Conservation (phyloP, 2,113 vertebrate species). For the Vimba vimba region DNA sequence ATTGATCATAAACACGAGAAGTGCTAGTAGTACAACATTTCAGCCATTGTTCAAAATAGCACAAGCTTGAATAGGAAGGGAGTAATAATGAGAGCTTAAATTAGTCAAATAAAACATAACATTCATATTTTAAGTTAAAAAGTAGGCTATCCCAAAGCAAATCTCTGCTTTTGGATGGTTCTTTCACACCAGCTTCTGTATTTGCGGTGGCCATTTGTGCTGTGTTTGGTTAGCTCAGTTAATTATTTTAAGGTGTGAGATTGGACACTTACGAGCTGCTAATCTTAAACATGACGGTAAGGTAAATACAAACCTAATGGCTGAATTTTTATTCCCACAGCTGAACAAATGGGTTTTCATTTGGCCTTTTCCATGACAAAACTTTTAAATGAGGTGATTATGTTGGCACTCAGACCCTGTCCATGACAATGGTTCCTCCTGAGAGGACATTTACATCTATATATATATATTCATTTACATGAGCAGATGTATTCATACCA, state of each 20-base stretch:
- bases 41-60: too few species aligned
- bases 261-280: background rate
- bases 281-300: conserved; percentile 7
- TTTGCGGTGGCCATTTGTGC: background rate
- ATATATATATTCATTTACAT: conserved; percentile 22
- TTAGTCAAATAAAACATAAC: background rate
- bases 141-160: background rate
- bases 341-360: conserved; percentile 33
- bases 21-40: too few species aligned
- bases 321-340: conserved; percentile 3
- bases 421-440: conserved; percentile 43
- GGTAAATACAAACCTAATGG: conserved; percentile 9
- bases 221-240: conserved; percentile 16
- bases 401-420: background rate
- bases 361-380: conserved; percentile 16
- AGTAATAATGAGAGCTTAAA: too few species aligned
- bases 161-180: background rate
- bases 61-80: too few species aligned
- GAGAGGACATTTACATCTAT: conserved; percentile 23
- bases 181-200: conserved; percentile 14
- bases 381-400: conserved; percentile 27
- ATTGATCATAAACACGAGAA: too few species aligned
- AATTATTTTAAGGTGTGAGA: conserved; percentile 19
- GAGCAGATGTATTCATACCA: background rate
- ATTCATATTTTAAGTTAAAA: background rate